A percentile compares a stretch with the other conserved stretches of the same genome.
phyloP scores from a whole-genome alignment of 2,888 invertebrate species.

The Chymomyza fuscimana region DNA sequence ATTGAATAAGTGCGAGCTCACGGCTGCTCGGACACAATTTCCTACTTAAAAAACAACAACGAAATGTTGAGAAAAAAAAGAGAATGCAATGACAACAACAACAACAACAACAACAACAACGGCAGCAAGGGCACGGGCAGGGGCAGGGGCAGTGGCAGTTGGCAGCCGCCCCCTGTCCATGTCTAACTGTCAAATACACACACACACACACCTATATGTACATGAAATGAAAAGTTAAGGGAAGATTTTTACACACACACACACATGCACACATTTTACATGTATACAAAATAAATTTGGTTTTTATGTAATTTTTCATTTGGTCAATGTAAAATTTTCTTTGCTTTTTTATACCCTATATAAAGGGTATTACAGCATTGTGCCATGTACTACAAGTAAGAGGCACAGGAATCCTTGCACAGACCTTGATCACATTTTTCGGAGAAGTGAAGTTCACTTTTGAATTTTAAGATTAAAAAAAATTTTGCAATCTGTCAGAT shows the following conservation, averaged over 20 bases:
- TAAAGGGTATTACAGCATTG: too few relatives aligned
- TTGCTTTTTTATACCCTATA: background rate
- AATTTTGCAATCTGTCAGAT: too few relatives aligned
- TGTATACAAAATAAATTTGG: slow-evolving; percentile 60
- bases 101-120: slow-evolving; percentile 29
- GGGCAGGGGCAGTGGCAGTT: slow-evolving; percentile 39
- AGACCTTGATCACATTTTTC: too few relatives aligned
- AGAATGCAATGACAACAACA: slow-evolving; percentile 13
- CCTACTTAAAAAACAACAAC: slow-evolving; percentile 65
- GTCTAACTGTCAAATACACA: slow-evolving; percentile 67
- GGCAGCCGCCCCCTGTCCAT: slow-evolving; percentile 12
- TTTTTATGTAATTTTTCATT: slow-evolving; percentile 74
- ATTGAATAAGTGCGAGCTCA: slow-evolving; percentile 15
- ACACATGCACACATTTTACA: slow-evolving; percentile 6
- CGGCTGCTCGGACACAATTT: slow-evolving; percentile 69
- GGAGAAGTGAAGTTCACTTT: too few relatives aligned
- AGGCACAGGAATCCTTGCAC: too few relatives aligned
- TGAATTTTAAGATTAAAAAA: too few relatives aligned
- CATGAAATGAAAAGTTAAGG: slow-evolving; percentile 66
- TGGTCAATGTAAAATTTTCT: slow-evolving; percentile 19
- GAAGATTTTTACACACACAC: slow-evolving; percentile 57
- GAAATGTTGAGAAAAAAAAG: background rate
- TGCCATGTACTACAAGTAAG: background rate
- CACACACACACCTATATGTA: background rate
- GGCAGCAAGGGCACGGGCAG: slow-evolving; percentile 25